Conservation (phyloP, 2,113 vertebrate species). For the Pipa parva region DNA sequence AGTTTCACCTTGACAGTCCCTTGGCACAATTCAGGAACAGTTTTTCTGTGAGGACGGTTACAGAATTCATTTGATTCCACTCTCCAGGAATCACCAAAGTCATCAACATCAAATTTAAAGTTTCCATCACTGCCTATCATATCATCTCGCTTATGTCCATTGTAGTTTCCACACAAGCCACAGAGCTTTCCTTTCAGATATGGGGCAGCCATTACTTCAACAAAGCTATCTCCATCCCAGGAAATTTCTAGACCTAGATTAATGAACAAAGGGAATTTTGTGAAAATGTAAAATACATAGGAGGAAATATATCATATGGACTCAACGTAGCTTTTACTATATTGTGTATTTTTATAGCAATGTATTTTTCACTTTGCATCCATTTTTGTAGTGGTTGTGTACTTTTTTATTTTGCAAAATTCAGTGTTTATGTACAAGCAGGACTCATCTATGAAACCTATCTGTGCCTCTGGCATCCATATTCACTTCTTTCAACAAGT, state of each 20-base stretch:
- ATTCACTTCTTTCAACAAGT: no score
- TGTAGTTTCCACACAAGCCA: constrained; percentile 96
- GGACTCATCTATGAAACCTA: no score
- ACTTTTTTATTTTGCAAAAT: no score
- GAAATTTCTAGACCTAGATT: constrained; percentile 89
- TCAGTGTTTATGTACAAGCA: no score
- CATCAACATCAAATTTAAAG: constrained; percentile 95
- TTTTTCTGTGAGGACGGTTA: constrained; percentile 66
- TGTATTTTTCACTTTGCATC: no score
- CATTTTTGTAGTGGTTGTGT: no score
- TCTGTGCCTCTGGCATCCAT: no score
- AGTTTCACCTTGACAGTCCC: constrained; percentile 87
- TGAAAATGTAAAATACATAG: no score
- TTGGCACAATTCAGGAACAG: constrained; percentile 77
- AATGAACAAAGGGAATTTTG: constrained; percentile 21
- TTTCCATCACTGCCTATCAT: constrained; percentile 85
- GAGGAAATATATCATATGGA: no score
- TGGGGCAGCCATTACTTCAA: constrained; percentile 89
- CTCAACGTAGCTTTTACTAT: no score
- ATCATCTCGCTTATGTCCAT: constrained; percentile 91
- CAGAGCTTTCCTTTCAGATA: constrained; percentile 89
- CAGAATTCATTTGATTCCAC: constrained; percentile 90
- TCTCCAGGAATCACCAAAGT: constrained; percentile 93
- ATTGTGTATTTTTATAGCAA: no score
- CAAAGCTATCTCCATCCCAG: constrained; percentile 97